Evolutionary conservation across 2,113 vertebrate genomes (phyloP).

Genomic region (Sceloporus tristichus): DNA sequence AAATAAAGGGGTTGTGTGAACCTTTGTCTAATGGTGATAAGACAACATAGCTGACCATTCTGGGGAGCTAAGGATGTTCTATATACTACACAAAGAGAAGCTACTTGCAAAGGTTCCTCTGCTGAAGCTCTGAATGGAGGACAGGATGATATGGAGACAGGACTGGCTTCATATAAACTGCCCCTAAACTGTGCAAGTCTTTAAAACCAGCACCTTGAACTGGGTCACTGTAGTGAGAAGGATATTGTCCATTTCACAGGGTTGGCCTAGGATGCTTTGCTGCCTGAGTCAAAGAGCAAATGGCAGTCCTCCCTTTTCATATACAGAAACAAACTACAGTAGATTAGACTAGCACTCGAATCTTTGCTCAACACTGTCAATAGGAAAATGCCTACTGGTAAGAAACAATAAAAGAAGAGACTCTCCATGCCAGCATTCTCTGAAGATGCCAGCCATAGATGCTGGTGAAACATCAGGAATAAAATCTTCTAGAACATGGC

Average conservation of each 20-base stretch:
- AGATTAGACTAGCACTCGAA: background rate
- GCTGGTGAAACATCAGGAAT: too few relatives aligned
- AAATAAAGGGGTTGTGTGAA: background rate
- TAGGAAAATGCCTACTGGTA: too few relatives aligned
- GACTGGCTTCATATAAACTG: background rate
- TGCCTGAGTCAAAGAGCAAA: background rate
- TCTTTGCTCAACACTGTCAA: too few relatives aligned
- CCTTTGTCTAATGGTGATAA: background rate
- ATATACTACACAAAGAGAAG: background rate
- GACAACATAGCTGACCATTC: background rate
- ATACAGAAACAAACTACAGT: background rate
- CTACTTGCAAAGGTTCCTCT: background rate
- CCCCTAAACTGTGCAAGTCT: background rate
- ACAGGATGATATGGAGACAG: background rate
- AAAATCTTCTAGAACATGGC: too few relatives aligned
- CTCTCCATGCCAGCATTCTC: too few relatives aligned
- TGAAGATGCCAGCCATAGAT: too few relatives aligned
- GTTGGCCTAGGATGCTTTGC: background rate
- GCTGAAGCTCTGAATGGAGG: background rate
- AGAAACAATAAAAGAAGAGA: too few relatives aligned
- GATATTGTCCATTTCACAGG: background rate
- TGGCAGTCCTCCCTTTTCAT: background rate
- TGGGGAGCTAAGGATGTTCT: background rate
- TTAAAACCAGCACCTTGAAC: background rate
- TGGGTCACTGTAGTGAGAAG: background rate